These are phyloP conservation scores for Catostylus mosaicus DNA, from an alignment of 30 jellyfish, hydroid and myxozoan species.

Conservation along the genomic window DNA sequence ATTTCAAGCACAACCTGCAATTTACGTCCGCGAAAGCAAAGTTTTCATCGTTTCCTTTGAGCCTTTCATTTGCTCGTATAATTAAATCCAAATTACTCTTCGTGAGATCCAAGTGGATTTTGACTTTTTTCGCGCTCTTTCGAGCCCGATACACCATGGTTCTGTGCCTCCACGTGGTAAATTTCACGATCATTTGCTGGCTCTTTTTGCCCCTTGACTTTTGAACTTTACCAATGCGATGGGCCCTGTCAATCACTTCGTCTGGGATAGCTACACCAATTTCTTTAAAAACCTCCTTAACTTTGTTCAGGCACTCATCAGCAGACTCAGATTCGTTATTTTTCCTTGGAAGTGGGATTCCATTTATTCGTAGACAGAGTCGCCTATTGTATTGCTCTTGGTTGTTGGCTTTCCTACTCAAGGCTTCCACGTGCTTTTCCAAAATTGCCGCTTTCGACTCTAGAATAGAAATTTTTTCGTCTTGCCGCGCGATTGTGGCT, in stretches of 20 bases:
- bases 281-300: too few relatives aligned
- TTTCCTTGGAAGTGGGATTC: too few relatives aligned
- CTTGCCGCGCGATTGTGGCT: neutral
- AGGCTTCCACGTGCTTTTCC: conserved; percentile 6
- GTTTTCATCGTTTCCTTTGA: neutral
- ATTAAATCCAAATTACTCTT: conserved; percentile 8
- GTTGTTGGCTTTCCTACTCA: conserved; percentile 3
- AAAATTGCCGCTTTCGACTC: too few relatives aligned
- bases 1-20: conserved; percentile 14
- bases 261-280: neutral
- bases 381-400: conserved; percentile 13
- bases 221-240: neutral
- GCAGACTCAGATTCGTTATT: too few relatives aligned
- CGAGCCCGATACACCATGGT: neutral
- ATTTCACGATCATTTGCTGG: neutral
- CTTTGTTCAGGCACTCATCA: too few relatives aligned
- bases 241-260: neutral
- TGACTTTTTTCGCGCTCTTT: neutral
- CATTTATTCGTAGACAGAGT: too few relatives aligned
- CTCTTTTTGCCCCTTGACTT: neutral
- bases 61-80: too few relatives aligned
- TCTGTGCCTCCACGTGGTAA: conserved; percentile 1
- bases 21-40: conserved; percentile 22
- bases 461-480: neutral
- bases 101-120: conserved; percentile 12